Base-by-base conservation (phyloP, 53 echinoderm and acorn worm species). In the Luidia sarsii region DNA sequence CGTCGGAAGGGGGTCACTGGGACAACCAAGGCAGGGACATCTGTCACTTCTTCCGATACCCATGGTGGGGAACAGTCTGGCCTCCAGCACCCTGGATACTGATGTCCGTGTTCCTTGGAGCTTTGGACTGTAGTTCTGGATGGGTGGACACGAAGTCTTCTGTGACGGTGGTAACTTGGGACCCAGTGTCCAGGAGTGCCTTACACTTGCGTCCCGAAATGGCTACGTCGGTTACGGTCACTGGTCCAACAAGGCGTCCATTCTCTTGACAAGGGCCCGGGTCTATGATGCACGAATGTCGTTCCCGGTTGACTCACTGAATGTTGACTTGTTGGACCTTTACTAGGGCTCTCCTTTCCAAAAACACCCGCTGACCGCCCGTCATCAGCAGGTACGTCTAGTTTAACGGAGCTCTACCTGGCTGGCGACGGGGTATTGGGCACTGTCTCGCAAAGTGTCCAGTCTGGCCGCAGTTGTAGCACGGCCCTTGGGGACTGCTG, bases 321-420 rank as follows among this genome's bases (percentile, higher is more conserved):
- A 46, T 46, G 8, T 9, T 8, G 15, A 15, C 46, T 15, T 46
- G 8, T 46, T 15, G 8, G 8, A 46, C 15, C 46, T 46, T 5
- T 20, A 54, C 5, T 63, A 63, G 63, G 32, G 63, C 32, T 8
- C 33, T 63, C 35, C n/a, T 5, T 63, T 31, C 33, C 35, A 10
- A 8, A 5, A 14, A 16, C 9, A 68, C 68, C 68, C 28, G 48
- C 68, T 24, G 28, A 68, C 32, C 28, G 68, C 68, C 68, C 68
- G 15, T 27, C 66, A 68, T 68, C 68, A 19, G 68, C 48, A 24
- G 68, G 68, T 68, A 11, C 28, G 15, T 9, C 68, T 68, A 68
- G 68, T 68, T 68, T 68, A 68, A 68, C 46, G 68, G 68, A 9
- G 31, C 11, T 3, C 3, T 2, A 16, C 14, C 29, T n/a, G 2